Conservation (phyloP, 2,113 vertebrate species). For the Theristicus caerulescens region DNA sequence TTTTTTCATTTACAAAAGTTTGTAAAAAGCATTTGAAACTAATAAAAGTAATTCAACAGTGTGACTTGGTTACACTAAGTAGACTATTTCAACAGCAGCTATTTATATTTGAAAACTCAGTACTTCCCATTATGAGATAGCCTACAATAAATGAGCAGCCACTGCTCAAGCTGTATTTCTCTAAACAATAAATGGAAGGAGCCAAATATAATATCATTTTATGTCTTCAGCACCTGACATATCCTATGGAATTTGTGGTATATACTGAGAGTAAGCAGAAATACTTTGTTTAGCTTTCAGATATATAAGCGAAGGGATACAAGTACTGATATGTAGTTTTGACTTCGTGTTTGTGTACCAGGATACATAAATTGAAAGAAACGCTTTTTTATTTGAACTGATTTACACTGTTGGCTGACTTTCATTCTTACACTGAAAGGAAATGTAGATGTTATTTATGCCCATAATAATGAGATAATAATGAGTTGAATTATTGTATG, state of each 20-base stretch:
- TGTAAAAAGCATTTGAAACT: background rate
- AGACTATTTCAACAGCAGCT: background rate
- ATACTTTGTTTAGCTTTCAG: background rate
- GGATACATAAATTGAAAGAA: background rate
- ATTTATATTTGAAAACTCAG: background rate
- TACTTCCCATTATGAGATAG: background rate
- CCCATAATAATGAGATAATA: background rate
- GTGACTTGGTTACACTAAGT: background rate
- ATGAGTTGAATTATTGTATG: background rate
- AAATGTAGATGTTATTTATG: slow-evolving; percentile 9
- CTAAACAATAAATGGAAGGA: background rate
- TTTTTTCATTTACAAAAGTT: background rate
- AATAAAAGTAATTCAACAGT: background rate
- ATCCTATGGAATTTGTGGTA: background rate
- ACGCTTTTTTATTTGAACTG: background rate
- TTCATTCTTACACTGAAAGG: background rate
- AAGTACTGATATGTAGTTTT: background rate
- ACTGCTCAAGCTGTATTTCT: background rate
- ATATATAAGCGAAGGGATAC: background rate
- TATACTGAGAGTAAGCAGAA: background rate
- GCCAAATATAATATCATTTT: background rate
- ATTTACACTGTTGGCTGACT: background rate
- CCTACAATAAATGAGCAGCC: background rate
- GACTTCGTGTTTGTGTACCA: background rate
- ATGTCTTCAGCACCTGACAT: background rate